Evolutionary conservation across 2,888 invertebrate species (phyloP).

Genomic region (Cenopis cana): DNA sequence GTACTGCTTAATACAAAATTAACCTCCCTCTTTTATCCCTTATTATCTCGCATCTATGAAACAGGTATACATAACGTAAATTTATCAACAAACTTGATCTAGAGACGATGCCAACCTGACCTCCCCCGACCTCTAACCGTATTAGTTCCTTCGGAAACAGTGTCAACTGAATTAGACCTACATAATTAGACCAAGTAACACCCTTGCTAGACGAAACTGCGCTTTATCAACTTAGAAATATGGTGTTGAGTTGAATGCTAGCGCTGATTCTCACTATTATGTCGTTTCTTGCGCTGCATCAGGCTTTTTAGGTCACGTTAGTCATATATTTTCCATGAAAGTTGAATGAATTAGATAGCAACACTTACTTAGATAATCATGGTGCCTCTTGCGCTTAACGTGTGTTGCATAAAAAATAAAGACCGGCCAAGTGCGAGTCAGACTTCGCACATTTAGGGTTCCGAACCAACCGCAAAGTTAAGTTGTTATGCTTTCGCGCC

Average conservation of each 20-base stretch:
- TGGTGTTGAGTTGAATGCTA: not conserved
- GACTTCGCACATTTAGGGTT: too few relatives aligned
- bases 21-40: too few relatives aligned
- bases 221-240: not conserved
- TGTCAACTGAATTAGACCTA: slow-evolving; percentile 8
- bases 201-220: not conserved
- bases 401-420: too few relatives aligned
- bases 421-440: too few relatives aligned
- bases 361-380: too few relatives aligned
- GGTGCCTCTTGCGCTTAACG: too few relatives aligned
- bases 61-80: not conserved
- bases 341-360: not conserved
- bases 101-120: slow-evolving; percentile 10
- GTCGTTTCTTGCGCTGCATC: not conserved
- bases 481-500: too few relatives aligned
- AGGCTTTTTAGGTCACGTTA: not conserved
- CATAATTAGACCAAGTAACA: not conserved
- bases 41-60: too few relatives aligned
- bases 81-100: not conserved
- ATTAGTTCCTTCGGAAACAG: slow-evolving; percentile 1
- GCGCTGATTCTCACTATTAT: slow-evolving; percentile 13
- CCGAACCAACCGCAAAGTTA: too few relatives aligned
- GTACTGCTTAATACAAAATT: too few relatives aligned
- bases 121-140: not conserved
- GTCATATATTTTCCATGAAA: not conserved